These are phyloP conservation scores for Aegithalos caudatus DNA, from an alignment of 2,113 vertebrate genomes.

Conservation along the genomic window DNA sequence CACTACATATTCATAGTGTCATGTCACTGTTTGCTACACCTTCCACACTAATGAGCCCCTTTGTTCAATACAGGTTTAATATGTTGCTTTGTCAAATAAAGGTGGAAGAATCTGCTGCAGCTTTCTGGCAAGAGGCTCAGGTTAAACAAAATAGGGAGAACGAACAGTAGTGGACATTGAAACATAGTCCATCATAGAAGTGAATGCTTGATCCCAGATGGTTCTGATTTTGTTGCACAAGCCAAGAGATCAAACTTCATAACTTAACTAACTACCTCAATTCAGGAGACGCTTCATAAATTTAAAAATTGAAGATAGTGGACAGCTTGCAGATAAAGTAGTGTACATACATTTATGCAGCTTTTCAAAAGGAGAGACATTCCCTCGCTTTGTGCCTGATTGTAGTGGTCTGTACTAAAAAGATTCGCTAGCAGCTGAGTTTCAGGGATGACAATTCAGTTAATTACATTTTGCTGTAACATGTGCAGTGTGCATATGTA, in stretches of 20 bases:
- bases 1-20: conserved; percentile 38
- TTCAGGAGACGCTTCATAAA: background rate
- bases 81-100: conserved; percentile 21
- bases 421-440: background rate
- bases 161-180: background rate
- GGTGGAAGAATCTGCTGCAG: conserved; percentile 64
- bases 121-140: conserved; percentile 73
- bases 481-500: background rate
- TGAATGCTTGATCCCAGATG: background rate
- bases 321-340: background rate
- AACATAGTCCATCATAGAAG: background rate
- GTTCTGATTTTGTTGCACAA: background rate
- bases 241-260: background rate
- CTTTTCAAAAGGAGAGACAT: background rate
- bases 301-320: background rate
- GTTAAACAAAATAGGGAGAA: conserved; percentile 36
- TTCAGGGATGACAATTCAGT: background rate
- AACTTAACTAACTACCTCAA: background rate
- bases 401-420: background rate
- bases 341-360: background rate
- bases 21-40: conserved; percentile 41
- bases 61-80: conserved; percentile 46
- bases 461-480: background rate
- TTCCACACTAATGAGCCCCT: conserved; percentile 60
- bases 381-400: background rate